phyloP scores from a whole-genome alignment of 2,888 invertebrate genomes.

The Drosophila acutilabella region DNA sequence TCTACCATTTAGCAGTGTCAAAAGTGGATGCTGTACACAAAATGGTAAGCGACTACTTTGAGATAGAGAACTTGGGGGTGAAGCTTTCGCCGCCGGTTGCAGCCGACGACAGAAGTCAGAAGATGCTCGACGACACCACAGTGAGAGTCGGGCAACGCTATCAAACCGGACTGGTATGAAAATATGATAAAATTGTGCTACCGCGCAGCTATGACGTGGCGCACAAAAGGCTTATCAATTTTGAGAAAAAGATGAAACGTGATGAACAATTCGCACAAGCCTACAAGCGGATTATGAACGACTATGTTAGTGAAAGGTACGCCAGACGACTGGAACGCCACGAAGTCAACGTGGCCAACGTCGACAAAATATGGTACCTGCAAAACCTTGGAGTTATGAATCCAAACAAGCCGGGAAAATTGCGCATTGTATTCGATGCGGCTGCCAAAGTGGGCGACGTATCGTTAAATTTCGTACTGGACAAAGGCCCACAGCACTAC shows the following conservation, averaged over 20 bases:
- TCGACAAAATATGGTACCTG: background rate
- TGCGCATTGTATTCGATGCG: background rate
- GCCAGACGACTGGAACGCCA: background rate
- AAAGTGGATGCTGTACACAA: background rate
- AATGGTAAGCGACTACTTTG: background rate
- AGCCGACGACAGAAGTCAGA: background rate
- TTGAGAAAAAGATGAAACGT: conserved; percentile 7
- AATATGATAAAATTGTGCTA: conserved; percentile 3
- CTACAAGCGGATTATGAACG: background rate
- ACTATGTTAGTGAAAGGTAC: background rate
- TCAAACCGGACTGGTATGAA: conserved; percentile 14
- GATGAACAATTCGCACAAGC: conserved; percentile 4
- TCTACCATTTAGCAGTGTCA: background rate
- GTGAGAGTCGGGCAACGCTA: conserved; percentile 8
- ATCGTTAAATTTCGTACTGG: conserved; percentile 42
- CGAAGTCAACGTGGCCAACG: background rate
- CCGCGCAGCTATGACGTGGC: conserved; percentile 15
- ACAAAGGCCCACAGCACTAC: too few relatives aligned
- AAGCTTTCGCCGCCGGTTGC: too few relatives aligned
- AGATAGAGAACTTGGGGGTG: background rate
- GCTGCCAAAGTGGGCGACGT: background rate
- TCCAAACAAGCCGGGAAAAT: background rate
- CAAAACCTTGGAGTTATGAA: background rate
- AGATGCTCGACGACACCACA: conserved; percentile 10
- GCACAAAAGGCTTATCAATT: conserved; percentile 4